These are phyloP conservation scores for Sebastes hubbsi DNA, from an alignment of 2,797 vertebrate species.

Conservation along the genomic window DNA sequence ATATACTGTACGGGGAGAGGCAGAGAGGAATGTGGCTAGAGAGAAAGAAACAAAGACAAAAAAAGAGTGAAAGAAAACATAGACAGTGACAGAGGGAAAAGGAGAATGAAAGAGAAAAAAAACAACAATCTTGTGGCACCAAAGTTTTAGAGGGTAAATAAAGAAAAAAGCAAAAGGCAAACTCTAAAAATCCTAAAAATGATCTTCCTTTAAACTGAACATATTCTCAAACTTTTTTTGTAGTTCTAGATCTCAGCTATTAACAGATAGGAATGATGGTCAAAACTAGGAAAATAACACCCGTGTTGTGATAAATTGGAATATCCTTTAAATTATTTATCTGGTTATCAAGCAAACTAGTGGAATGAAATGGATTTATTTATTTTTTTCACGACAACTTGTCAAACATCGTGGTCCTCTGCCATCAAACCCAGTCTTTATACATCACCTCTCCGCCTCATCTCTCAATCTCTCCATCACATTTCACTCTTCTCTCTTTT, in stretches of 20 bases:
- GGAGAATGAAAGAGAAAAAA: neutral
- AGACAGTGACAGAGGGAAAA: neutral
- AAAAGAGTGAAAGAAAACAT: neutral
- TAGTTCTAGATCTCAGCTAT: neutral
- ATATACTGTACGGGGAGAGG: neutral
- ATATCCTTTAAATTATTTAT: neutral
- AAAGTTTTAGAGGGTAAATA: neutral
- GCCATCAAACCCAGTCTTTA: neutral
- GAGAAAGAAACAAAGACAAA: neutral
- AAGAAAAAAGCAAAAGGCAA: neutral
- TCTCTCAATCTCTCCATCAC: conserved; percentile 16
- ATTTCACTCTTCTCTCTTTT: conserved; percentile 11
- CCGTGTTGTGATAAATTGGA: neutral
- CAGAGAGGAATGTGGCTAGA: neutral
- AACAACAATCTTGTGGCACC: neutral
- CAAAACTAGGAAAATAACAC: neutral
- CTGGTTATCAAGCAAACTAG: neutral
- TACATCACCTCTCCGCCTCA: neutral
- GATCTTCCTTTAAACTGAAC: neutral
- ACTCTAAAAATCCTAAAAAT: neutral
- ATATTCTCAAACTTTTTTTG: neutral
- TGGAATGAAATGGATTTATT: neutral
- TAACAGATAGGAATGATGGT: neutral
- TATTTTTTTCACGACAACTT: neutral
- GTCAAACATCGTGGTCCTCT: neutral